Conservation (phyloP, 2,888 invertebrate genomes). For the Vandiemenella viatica region DNA sequence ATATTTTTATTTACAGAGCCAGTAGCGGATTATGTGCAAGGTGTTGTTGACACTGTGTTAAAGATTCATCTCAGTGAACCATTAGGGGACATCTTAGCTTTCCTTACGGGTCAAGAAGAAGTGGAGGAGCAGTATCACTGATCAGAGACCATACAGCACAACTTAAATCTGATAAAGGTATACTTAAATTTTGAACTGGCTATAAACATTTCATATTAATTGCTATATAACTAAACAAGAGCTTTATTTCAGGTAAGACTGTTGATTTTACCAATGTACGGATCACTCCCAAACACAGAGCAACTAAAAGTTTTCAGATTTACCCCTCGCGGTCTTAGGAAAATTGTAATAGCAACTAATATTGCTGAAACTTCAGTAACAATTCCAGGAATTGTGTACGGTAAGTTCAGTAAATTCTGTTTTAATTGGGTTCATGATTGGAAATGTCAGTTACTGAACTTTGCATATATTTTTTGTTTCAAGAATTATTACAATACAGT, state of each 20-base stretch:
- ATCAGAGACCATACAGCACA: slow-evolving; percentile 40
- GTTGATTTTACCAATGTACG: slow-evolving; percentile 78
- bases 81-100: slow-evolving; percentile 78
- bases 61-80: slow-evolving; percentile 76
- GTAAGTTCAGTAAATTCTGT: too few relatives aligned
- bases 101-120: slow-evolving; percentile 89
- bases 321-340: slow-evolving; percentile 57
- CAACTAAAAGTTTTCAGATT: slow-evolving; percentile 75
- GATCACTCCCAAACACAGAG: slow-evolving; percentile 68
- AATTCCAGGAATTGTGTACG: slow-evolving; percentile 81
- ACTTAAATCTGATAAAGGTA: neutral
- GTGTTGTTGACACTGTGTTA: slow-evolving; percentile 71
- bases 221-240: neutral
- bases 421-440: too few relatives aligned
- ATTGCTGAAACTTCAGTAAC: slow-evolving; percentile 95
- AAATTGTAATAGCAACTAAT: slow-evolving; percentile 87
- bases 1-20: slow-evolving; percentile 45
- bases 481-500: too few relatives aligned
- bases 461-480: too few relatives aligned
- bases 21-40: slow-evolving; percentile 76
- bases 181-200: neutral
- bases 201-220: slow-evolving; percentile 6
- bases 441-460: too few relatives aligned
- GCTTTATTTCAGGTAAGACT: slow-evolving; percentile 33
- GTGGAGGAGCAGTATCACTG: slow-evolving; percentile 59